phyloP scores from a whole-genome alignment of 2,113 vertebrate genomes.

The Pelusios castaneus region DNA sequence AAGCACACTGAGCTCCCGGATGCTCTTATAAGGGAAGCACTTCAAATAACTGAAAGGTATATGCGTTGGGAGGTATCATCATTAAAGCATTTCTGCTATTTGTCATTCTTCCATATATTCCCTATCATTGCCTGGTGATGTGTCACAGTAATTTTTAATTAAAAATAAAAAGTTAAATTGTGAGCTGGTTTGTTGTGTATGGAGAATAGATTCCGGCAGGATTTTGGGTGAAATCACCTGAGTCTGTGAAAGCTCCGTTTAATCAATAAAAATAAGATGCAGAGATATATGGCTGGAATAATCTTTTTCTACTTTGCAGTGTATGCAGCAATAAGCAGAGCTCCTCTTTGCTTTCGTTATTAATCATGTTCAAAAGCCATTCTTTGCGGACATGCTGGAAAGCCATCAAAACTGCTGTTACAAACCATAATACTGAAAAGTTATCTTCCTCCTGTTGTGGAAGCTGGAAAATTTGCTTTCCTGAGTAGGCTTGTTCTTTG shows the following conservation, averaged over 20 bases:
- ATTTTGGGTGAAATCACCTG: neutral
- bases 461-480: neutral
- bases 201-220: neutral
- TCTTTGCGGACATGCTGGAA: neutral
- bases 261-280: neutral
- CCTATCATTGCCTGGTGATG: neutral
- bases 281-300: neutral
- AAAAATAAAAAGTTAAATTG: slow-evolving; percentile 14
- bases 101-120: slow-evolving; percentile 4
- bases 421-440: neutral
- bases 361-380: neutral
- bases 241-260: neutral
- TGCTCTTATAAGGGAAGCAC: neutral
- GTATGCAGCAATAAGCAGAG: neutral
- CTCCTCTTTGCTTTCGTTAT: neutral
- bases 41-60: neutral
- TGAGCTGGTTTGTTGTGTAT: neutral
- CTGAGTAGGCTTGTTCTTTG: neutral
- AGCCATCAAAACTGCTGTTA: neutral
- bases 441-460: neutral
- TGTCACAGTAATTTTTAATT: accelerated
- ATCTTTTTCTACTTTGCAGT: neutral
- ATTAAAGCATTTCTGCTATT: neutral
- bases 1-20: neutral
- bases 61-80: neutral